These are phyloP conservation scores for Chaitophorus viminalis DNA, from an alignment of 2,888 invertebrate species.

Conservation along the genomic window DNA sequence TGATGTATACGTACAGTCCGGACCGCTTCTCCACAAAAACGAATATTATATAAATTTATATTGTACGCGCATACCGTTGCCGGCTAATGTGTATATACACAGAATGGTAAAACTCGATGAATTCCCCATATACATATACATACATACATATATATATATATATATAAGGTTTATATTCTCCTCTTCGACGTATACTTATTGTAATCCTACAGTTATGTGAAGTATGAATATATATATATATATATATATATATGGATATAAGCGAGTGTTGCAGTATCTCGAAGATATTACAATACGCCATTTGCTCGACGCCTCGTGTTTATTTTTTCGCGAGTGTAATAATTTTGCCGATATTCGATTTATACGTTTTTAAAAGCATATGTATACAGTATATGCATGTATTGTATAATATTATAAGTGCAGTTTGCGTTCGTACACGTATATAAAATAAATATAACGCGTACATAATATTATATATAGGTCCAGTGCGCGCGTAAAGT, in stretches of 20 bases:
- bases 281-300: neutral
- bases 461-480: too few species aligned
- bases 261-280: neutral
- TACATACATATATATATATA: too few species aligned
- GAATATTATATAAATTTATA: slow-evolving; percentile 4
- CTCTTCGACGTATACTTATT: slow-evolving; percentile 37
- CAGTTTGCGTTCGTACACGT: too few species aligned
- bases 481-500: neutral
- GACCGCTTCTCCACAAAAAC: slow-evolving; percentile 39
- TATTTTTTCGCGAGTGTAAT: slow-evolving; percentile 37
- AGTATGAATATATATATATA: too few species aligned
- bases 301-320: neutral
- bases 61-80: neutral
- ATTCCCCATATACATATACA: neutral
- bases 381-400: too few species aligned
- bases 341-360: slow-evolving; percentile 21
- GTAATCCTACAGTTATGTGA: slow-evolving; percentile 22
- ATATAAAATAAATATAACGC: too few species aligned
- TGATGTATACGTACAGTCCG: neutral
- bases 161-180: neutral
- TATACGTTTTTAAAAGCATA: slow-evolving; percentile 26
- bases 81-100: neutral
- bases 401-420: too few species aligned
- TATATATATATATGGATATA: too few species aligned
- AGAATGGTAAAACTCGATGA: neutral